Base-by-base conservation (phyloP, 2,113 vertebrate species). In the Zootoca vivipara region DNA sequence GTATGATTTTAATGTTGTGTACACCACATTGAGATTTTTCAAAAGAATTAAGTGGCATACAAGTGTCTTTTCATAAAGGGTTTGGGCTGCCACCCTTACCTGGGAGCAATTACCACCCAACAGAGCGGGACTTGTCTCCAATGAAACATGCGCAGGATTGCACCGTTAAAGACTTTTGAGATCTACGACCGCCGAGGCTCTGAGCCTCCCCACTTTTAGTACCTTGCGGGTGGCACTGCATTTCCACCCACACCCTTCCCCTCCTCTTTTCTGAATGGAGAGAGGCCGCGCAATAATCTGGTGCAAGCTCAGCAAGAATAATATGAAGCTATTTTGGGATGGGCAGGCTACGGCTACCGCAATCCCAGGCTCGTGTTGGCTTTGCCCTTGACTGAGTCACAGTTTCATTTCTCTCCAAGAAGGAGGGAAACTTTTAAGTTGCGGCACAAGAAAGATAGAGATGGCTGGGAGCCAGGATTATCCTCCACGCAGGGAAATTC, bases 341-440 rank as follows among this genome's bases (percentile, higher is more conserved):
- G 24, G 79, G 26, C 70, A 70, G 85, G 22, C 10, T 80, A 86
- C 80, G 4, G 52, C 10, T 38, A 2, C 24, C 28, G 16, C 42
- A 75, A 22, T n/a, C 10, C 70, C 38, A 82, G 38, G 7, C 38
- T 64, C 46, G 38, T 40, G 26, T n/a, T 82, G 70, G 56, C 12
- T 87, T 75, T 82, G 70, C 30, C 79, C 70, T 77, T 87, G 86
- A 87, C 72, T 82, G 72, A 65, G 35, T 65, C 86, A 65, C 30
- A 46, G 12, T 65, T 74, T 82, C 35, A 65, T 5, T 87, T 82
- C 58, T 65, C 16, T 26, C 28, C 10, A 24, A 46, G 20, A 82
- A 26, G 38, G 22, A 52, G 22, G 83, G 10, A 15, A 8, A 38
- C 22, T 33, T 62, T 81, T 16, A 20, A 52, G 12, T 26, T 52